Conservation (phyloP, 1,140 invertebrate species). For the Trichonephila clavipes region DNA sequence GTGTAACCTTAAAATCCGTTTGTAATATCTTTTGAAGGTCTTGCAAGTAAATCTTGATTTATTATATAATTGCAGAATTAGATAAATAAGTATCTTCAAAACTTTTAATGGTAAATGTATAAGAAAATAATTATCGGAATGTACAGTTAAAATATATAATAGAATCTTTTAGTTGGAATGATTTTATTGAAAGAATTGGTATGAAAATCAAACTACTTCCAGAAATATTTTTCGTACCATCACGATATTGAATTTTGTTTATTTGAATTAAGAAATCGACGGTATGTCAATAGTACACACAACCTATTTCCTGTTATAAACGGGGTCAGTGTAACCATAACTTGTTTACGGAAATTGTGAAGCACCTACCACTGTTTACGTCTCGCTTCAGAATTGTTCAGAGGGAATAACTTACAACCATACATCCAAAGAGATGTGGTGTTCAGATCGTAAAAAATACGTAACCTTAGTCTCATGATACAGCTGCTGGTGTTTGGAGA, state of each 20-base stretch:
- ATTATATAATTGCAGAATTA: no score
- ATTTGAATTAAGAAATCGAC: no score
- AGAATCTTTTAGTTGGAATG: no score
- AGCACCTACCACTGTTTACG: slow-evolving; percentile 44
- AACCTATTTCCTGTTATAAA: slow-evolving; percentile 43
- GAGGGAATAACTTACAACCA: background rate
- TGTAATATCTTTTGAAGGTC: no score
- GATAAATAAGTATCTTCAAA: no score
- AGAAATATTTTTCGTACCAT: background rate
- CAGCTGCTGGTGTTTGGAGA: background rate
- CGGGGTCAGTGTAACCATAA: slow-evolving; percentile 48
- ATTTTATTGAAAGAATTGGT: no score
- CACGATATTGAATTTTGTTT: background rate
- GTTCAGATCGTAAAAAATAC: background rate
- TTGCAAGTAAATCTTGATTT: no score
- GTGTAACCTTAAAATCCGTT: no score
- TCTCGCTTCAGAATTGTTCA: background rate
- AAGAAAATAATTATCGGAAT: no score
- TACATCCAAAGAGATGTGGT: background rate
- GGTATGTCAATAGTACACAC: background rate
- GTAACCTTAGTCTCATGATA: background rate
- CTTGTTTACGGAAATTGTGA: slow-evolving; percentile 43
- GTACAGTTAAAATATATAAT: no score
- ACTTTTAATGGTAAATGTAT: no score
- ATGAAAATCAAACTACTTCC: background rate